phyloP scores from a whole-genome alignment of 2,797 vertebrate species.

The Coluber constrictor region DNA sequence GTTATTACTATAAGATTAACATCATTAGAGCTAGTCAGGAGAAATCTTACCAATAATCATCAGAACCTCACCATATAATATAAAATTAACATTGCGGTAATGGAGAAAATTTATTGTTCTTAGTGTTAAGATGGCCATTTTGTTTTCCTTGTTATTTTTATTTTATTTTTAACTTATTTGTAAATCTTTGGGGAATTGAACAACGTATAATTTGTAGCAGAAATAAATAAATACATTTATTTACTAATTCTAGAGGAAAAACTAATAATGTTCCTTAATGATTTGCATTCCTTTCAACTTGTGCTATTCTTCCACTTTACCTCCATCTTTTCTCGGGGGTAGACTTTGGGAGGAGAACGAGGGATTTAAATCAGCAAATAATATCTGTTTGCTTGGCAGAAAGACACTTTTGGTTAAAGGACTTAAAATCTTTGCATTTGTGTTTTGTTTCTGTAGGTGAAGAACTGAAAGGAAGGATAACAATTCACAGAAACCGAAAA shows the following conservation, averaged over 20 bases:
- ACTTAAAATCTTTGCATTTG: constrained; percentile 7
- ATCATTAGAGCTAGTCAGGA: neutral
- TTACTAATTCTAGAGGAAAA: neutral
- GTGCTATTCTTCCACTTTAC: neutral
- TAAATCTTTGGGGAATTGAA: neutral
- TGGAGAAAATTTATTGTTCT: neutral
- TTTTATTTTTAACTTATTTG: neutral
- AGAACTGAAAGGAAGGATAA: constrained; percentile 80
- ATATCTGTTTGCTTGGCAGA: neutral
- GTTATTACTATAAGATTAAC: neutral
- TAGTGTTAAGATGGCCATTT: neutral
- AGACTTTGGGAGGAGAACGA: neutral
- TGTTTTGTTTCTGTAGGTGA: constrained; percentile 75
- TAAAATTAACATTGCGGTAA: neutral
- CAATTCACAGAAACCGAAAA: constrained; percentile 86
- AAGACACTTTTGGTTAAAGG: neutral
- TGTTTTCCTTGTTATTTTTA: neutral
- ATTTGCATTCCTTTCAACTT: neutral
- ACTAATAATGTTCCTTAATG: neutral
- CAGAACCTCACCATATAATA: neutral
- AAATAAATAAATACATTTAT: neutral
- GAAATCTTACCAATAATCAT: neutral
- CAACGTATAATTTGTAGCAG: neutral
- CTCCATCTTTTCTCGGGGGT: neutral
- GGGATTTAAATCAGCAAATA: neutral